Conservation (phyloP, 2,888 invertebrate species). For the Trachelus iudaicus region DNA sequence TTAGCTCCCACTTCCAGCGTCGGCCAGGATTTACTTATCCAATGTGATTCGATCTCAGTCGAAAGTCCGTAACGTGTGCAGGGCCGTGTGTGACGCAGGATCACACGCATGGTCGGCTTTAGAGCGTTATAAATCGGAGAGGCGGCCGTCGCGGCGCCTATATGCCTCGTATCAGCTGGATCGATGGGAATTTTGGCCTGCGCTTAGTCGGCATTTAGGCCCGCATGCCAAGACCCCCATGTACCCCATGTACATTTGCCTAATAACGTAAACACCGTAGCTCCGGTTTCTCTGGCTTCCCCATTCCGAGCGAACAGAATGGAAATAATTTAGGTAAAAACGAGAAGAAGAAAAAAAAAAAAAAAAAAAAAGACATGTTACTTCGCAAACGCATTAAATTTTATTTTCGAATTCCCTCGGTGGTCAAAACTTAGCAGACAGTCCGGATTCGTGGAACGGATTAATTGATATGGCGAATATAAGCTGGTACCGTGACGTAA, state of each 20-base stretch:
- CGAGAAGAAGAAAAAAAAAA: too few species aligned
- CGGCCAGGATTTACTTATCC: conserved; percentile 27
- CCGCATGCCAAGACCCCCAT: conserved; percentile 50
- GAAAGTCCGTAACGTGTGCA: conserved; percentile 24
- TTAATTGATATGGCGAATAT: neutral
- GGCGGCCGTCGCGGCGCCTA: conserved; percentile 43
- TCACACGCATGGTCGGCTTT: conserved; percentile 55
- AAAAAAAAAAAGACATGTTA: neutral
- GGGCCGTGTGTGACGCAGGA: conserved; percentile 44
- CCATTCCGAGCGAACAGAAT: neutral
- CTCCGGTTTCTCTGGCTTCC: neutral
- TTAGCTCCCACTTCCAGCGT: neutral
- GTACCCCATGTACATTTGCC: conserved; percentile 48
- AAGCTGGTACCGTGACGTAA: neutral
- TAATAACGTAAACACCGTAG: conserved; percentile 51
- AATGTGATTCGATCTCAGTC: conserved; percentile 16
- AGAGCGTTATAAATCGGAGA: conserved; percentile 58
- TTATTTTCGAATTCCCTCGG: neutral
- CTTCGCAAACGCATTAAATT: neutral
- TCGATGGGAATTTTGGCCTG: conserved; percentile 50
- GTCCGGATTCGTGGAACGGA: neutral
- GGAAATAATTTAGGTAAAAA: neutral
- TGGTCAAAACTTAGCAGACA: neutral
- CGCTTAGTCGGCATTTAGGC: conserved; percentile 56
- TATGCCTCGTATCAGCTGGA: conserved; percentile 36